Evolutionary conservation across 2,888 invertebrate genomes (phyloP), one percentile per base, ranked within the genome.

Genomic region (Mamestra brassicae): DNA sequence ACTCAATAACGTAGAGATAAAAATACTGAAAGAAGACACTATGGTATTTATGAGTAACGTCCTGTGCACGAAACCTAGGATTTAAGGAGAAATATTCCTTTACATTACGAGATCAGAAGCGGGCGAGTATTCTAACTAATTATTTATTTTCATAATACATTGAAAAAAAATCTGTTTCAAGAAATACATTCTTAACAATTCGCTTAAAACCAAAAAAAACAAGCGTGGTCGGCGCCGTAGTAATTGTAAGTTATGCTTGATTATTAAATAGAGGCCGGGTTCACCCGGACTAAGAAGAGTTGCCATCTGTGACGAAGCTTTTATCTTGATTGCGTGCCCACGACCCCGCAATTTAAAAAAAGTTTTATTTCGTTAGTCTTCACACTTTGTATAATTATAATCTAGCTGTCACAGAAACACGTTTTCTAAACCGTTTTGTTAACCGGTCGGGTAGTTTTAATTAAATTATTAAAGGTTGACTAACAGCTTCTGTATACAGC

Each of bases 291-390:
- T 66, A 62, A 62, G 67, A 71, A 65, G 71, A 74, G 74, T 78
- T 78, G 82, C 82, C 85, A 85, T 83, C 83, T 78, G 80, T 81
- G 81, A 81, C 83, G 71, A 83, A 62, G 93, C 93, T 93, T 92
- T 93, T 90, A 93, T 91, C 90, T 89, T 91, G 93, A 94, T 93
- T 93, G 89, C 91, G 90, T 88, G 88, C 87, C 86, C 80, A 84
- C 88, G 89, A 90, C 88, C 90, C 87, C 91, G 87, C 90, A 91
- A 91, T 90, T 87, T 54, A 54, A 54, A 57, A 57, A 70, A 88
- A 11, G 88, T 89, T 80, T 90, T 90, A 90, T 90, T 91, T 91
- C 89, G 86, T 89, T 89, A 89, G 88, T 87, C 87, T 87, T 88
- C 85, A 88, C 88, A 88, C 86, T 87, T 85, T 88, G 85, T 87